Evolutionary conservation across 2,797 vertebrate genomes (phyloP).

Genomic region (Potorous gilbertii): DNA sequence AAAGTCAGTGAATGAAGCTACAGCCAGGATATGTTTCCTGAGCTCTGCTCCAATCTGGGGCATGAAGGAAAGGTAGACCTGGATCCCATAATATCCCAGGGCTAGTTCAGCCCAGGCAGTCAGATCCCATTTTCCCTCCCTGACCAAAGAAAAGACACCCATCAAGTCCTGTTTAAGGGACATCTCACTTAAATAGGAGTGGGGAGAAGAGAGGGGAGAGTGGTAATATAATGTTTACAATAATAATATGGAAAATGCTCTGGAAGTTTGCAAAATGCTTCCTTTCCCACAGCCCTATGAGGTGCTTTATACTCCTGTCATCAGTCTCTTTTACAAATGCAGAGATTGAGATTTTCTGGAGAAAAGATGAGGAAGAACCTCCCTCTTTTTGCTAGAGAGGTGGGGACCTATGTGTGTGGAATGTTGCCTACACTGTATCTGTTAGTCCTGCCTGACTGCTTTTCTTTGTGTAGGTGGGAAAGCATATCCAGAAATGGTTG

Average conservation of each 20-base stretch:
- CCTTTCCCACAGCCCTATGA: neutral
- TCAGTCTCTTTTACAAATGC: neutral
- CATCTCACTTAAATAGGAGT: neutral
- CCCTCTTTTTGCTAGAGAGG: neutral
- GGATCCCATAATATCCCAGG: neutral
- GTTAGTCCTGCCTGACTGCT: neutral
- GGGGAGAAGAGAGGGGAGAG: neutral
- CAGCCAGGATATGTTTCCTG: neutral
- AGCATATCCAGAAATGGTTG: neutral
- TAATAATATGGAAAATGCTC: neutral
- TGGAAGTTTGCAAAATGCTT: neutral
- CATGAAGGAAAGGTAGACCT: neutral
- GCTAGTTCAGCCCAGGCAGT: neutral
- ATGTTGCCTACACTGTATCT: neutral
- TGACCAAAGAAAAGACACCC: neutral
- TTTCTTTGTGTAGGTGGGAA: neutral
- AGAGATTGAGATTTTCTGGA: neutral
- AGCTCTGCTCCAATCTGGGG: neutral
- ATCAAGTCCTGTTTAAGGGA: neutral
- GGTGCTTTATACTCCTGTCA: neutral
- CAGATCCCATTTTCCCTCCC: neutral
- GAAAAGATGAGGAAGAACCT: neutral
- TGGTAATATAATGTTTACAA: neutral
- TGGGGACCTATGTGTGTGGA: neutral
- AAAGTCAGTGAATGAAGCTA: neutral